phyloP scores from a whole-genome alignment of 2,888 invertebrate species.

The Drosophila gaucha region DNA sequence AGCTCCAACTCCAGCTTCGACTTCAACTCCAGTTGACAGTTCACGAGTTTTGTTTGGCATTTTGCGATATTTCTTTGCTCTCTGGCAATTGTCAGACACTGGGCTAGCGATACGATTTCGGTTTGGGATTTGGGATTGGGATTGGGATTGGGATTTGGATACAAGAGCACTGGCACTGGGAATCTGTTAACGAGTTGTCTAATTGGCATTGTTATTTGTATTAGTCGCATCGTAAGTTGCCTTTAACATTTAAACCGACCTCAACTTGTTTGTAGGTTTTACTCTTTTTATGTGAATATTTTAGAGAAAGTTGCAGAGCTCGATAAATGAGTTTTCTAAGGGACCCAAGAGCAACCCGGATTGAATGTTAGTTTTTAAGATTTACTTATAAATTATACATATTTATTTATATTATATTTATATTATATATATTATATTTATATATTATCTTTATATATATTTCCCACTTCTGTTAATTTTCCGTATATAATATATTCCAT shows the following conservation, averaged over 20 bases:
- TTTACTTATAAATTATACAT: no score
- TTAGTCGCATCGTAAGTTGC: conserved; percentile 13
- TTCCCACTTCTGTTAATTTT: no score
- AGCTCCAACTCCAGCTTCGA: conserved; percentile 11
- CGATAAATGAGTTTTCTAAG: no score
- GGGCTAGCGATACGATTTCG: conserved; percentile 29
- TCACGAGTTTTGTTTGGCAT: conserved; percentile 69
- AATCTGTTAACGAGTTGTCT: conserved; percentile 50
- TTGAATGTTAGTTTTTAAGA: no score
- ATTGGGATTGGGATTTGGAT: conserved; percentile 18
- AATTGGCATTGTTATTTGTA: conserved; percentile 54
- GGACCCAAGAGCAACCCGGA: no score
- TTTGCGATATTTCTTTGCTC: conserved; percentile 54
- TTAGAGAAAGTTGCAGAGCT: conserved; percentile 4
- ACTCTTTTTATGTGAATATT: background rate
- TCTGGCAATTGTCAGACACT: conserved; percentile 34
- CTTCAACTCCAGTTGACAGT: conserved; percentile 63
- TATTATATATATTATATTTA: no score
- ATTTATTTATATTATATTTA: no score
- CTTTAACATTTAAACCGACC: background rate
- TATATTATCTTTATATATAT: no score
- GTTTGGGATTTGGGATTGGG: conserved; percentile 19
- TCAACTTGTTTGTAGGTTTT: background rate
- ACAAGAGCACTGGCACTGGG: conserved; percentile 12
- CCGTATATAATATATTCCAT: no score